Evolutionary conservation across 1,140 invertebrate species (phyloP).

Genomic region (Epicauta chinensis): DNA sequence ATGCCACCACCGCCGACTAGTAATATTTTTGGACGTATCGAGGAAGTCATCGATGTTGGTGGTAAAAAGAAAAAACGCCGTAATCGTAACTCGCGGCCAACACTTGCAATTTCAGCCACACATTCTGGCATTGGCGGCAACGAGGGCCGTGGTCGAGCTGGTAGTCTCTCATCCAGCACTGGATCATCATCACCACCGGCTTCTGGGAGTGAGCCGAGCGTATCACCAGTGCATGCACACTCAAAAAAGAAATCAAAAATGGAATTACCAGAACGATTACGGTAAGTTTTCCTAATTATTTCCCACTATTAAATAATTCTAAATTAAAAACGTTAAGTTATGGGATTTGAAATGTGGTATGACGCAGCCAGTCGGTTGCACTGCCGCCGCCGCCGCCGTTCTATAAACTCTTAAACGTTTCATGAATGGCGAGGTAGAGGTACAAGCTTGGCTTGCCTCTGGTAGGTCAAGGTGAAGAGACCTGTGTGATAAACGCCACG

Average conservation of each 20-base stretch:
- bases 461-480: constrained; percentile 22
- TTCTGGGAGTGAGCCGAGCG: constrained; percentile 62
- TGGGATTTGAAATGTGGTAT: too few species aligned
- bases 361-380: too few species aligned
- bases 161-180: constrained; percentile 59
- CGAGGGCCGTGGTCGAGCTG: constrained; percentile 49
- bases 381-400: too few species aligned
- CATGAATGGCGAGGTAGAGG: constrained; percentile 5
- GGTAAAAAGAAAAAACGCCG: constrained; percentile 62
- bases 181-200: constrained; percentile 62
- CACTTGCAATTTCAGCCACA: constrained; percentile 47
- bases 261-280: constrained; percentile 68
- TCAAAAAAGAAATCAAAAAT: constrained; percentile 68
- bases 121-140: constrained; percentile 40
- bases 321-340: too few species aligned
- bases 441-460: constrained; percentile 2
- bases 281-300: constrained; percentile 63
- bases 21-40: constrained; percentile 40
- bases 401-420: neutral
- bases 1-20: constrained; percentile 53
- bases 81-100: constrained; percentile 56
- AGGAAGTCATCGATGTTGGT: constrained; percentile 43
- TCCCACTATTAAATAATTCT: too few species aligned
- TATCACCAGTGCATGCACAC: constrained; percentile 59
- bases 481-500: constrained; percentile 16